These are phyloP conservation scores for Lasioglossum baleicum DNA, from an alignment of 1,140 invertebrate species.

Conservation along the genomic window DNA sequence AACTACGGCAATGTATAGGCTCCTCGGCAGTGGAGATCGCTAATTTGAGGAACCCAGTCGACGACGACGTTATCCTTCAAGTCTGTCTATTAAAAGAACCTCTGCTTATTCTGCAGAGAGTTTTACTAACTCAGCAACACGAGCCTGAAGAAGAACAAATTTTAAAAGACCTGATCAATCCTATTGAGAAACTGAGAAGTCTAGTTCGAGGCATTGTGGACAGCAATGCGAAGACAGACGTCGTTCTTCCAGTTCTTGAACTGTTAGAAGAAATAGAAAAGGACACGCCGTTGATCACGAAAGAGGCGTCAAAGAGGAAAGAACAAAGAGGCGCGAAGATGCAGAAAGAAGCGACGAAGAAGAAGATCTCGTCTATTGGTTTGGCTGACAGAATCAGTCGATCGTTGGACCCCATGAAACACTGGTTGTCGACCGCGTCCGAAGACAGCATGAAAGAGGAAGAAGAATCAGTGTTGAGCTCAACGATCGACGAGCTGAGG, in stretches of 20 bases:
- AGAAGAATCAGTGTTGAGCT: conserved; percentile 45
- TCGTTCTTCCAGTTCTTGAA: conserved; percentile 56
- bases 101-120: conserved; percentile 67
- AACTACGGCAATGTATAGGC: conserved; percentile 64
- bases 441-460: conserved; percentile 47
- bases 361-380: background rate
- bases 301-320: conserved; percentile 59
- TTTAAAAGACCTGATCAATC: conserved; percentile 59
- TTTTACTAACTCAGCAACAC: conserved; percentile 66
- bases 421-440: conserved; percentile 58
- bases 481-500: conserved; percentile 57
- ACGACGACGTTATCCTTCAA: conserved; percentile 62
- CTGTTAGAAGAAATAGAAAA: conserved; percentile 71
- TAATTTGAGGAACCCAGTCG: conserved; percentile 48
- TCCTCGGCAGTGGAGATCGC: conserved; percentile 56
- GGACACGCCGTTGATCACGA: conserved; percentile 57
- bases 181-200: conserved; percentile 62
- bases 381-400: conserved; percentile 35
- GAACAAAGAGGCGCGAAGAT: conserved; percentile 20
- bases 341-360: conserved; percentile 10
- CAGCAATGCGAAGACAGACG: conserved; percentile 34
- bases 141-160: conserved; percentile 59
- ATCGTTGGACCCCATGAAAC: conserved; percentile 60
- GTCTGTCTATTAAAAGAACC: conserved; percentile 64
- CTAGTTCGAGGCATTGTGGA: conserved; percentile 54